phyloP scores from a whole-genome alignment of 2,113 vertebrate species.

The Phalacrocorax brasilianus region DNA sequence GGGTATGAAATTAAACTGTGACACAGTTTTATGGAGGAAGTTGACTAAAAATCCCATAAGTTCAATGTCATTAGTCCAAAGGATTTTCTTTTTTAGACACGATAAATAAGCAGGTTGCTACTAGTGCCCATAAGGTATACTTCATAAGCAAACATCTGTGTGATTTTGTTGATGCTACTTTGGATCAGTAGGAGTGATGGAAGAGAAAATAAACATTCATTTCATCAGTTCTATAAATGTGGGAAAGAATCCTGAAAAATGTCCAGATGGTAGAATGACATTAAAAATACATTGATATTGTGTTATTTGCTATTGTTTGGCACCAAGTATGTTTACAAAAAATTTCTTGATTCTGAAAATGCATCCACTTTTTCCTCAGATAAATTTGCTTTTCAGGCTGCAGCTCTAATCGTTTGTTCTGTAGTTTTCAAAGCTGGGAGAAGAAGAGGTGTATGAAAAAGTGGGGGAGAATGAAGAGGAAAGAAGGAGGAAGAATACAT shows the following conservation, averaged over 20 bases:
- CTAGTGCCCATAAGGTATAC: background rate
- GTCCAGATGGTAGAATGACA: background rate
- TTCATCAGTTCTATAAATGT: background rate
- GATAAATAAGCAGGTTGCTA: background rate
- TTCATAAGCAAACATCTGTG: background rate
- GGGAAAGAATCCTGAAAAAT: conserved; percentile 5
- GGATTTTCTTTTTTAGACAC: conserved; percentile 30
- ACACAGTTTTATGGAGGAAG: conserved; percentile 21
- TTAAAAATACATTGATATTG: background rate
- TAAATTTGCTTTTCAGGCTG: background rate
- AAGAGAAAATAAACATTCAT: conserved; percentile 2
- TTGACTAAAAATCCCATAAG: conserved; percentile 32
- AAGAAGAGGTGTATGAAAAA: background rate
- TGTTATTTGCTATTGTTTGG: conserved; percentile 1
- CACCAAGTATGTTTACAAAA: background rate
- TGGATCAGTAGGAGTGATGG: background rate
- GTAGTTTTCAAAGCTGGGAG: background rate
- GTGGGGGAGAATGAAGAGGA: background rate
- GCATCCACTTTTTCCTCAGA: background rate
- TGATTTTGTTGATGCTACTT: background rate
- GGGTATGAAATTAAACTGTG: conserved; percentile 67
- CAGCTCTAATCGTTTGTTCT: background rate
- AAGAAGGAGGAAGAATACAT: background rate
- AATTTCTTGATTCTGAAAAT: background rate
- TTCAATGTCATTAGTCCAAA: conserved; percentile 41